Conservation (phyloP, 2,888 invertebrate species). For the Amphipoea lucens region DNA sequence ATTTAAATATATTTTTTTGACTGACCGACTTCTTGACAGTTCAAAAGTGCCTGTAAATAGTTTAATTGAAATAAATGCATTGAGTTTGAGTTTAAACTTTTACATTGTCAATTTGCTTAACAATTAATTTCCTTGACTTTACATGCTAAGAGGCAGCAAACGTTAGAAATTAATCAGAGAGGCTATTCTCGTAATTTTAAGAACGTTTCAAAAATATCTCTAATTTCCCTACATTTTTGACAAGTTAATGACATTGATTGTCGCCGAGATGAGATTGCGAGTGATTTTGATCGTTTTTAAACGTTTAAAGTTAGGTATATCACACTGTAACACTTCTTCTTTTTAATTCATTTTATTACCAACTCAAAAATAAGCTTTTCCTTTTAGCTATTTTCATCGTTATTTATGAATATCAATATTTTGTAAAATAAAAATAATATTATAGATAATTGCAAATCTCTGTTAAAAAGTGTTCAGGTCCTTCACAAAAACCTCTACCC, state of each 20-base stretch:
- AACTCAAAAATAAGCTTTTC: not conserved
- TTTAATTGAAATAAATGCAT: too few species aligned
- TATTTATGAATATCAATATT: not conserved
- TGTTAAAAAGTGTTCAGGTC: not conserved
- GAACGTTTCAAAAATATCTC: too few species aligned
- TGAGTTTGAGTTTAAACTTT: too few species aligned
- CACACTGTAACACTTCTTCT: not conserved
- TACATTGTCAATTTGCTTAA: not conserved
- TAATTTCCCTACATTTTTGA: too few species aligned
- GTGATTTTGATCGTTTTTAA: not conserved
- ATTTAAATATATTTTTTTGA: too few species aligned
- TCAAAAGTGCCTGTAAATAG: too few species aligned
- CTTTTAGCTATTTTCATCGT: not conserved
- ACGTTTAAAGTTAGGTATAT: not conserved
- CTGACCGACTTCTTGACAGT: too few species aligned
- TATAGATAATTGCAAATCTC: not conserved
- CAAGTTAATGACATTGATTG: too few species aligned
- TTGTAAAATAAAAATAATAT: too few species aligned
- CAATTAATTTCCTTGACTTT: not conserved
- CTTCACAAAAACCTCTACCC: constrained; percentile 37
- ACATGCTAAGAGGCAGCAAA: constrained; percentile 8
- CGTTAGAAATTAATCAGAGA: not conserved
- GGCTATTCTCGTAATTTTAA: too few species aligned
- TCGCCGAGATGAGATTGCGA: too few species aligned
- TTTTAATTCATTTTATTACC: not conserved